Base-by-base conservation (phyloP, 2,797 vertebrate genomes). In the Tenualosa ilisha region DNA sequence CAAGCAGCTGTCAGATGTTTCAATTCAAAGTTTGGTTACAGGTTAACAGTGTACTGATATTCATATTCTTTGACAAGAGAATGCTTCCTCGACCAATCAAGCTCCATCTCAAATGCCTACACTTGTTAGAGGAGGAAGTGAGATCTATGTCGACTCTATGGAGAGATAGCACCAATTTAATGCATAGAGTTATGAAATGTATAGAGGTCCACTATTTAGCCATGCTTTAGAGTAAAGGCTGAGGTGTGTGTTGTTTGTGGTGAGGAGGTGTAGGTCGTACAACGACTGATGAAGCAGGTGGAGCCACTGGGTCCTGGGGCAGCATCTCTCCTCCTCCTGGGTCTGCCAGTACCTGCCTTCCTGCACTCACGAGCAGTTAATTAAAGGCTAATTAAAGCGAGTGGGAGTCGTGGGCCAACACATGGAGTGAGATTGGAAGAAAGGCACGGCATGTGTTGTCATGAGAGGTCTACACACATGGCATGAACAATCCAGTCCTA, bases 341-440 rank as follows among this genome's bases (percentile, higher is more conserved):
- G 68, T 31, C 6, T 31, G 15, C 13, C 68, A 12, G 15, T 43
- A 31, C 68, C 68, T 75, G 68, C 68, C 68, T 59, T 83, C 84
- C 53, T 81, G 75, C 37, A 79, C 81, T 89, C 87, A 88, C 85
- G 65, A 86, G 43, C 87, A 84, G 56, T 87, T 89, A 79, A 88
- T 88, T 87, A 89, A 88, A 83, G 79, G 22, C 86, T 84, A 26
- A 59, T 75, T 83, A 53, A 82, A 59, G 68, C 12, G 81, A 46
- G 49, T 54, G 43, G 22, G 50, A 84, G 79, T 81, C 15, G 24
- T 7, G 51, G 81, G 54, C 49, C 61, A 79, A 79, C 56, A 83
- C 51, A 81, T 63, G 54, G 24, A 65, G 81, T 26, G 84, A 84
- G 81, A 84, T 53, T 53, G 68, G 83, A 85, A 83, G 50, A 72